A percentile compares a stretch with the other conserved stretches of the same genome.
Conservation (phyloP, 2,113 vertebrate species). For the Hypanus sabinus region DNA sequence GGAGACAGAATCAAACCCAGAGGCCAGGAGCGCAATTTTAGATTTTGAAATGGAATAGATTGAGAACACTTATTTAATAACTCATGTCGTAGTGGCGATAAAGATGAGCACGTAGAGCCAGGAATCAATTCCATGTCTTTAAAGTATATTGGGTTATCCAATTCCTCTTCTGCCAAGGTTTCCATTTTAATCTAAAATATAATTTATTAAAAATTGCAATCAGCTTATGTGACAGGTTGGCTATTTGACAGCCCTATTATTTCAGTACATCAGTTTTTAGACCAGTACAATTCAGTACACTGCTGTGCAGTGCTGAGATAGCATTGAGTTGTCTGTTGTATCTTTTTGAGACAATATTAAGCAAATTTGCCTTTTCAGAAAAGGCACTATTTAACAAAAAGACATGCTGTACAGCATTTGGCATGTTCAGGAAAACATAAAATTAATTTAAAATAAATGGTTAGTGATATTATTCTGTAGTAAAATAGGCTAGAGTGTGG, state of each 20-base stretch:
- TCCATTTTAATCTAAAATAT: constrained; percentile 58
- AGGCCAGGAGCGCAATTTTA: constrained; percentile 66
- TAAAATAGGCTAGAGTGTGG: too few species aligned
- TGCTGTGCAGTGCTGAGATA: too few species aligned
- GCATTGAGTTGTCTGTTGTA: too few species aligned
- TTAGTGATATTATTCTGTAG: not conserved
- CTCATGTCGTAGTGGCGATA: constrained; percentile 16
- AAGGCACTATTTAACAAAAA: not conserved
- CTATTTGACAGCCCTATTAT: not conserved
- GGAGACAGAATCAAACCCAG: constrained; percentile 75
- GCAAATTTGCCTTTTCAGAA: too few species aligned
- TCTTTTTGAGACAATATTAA: too few species aligned
- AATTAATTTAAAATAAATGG: not conserved
- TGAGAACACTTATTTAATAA: constrained; percentile 44
- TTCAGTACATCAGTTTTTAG: not conserved
- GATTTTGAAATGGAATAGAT: constrained; percentile 27
- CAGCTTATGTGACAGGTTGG: not conserved
- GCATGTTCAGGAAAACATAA: not conserved
- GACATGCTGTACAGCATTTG: not conserved
- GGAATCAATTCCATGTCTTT: constrained; percentile 37
- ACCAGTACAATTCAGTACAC: too few species aligned
- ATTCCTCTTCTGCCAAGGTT: constrained; percentile 66
- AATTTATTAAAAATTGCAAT: not conserved
- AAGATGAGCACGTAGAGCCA: constrained; percentile 19
- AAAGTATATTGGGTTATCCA: constrained; percentile 65